Evolutionary conservation across 2,797 vertebrate genomes (phyloP), one percentile per base, ranked within the genome.

Genomic region (Ctenopoma kingsleyae): DNA sequence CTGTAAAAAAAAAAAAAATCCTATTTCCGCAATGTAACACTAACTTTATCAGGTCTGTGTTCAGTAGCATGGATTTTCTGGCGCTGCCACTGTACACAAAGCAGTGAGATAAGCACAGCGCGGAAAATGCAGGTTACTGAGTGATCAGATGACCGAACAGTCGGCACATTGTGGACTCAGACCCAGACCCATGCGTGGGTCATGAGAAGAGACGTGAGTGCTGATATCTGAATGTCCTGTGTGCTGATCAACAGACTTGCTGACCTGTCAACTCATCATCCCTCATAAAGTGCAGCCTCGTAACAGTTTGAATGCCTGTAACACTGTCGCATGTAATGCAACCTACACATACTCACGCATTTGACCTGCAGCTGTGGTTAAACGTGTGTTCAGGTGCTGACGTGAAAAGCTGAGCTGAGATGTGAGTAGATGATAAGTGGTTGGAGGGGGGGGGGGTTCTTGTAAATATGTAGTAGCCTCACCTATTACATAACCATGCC

Each of bases 121-220:
- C 38, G 67, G 9, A 51, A 52, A 78, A 65, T 4, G 47, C 76
- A 67, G 72, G 85, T 84, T 83, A 82, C 78, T 86, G 78, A 85
- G 19, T 85, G 83, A 89, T 82, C 84, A 3, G 66, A 25, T 56
- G 68, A 62, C 64, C 78, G 9, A 44, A 19, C 43, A 47, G 9
- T 3, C 19, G 9, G n/a, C 44, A 8, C 30, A 44, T 19, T 4
- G n/a, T 8, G n/a, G 43, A 44, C 43, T 19, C 43, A 19, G 43
- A 43, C 30, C 30, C 30, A 32, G 30, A 13, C 13, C 38, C 5
- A 16, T 16, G 38, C 11, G 38, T 40, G 38, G 40, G 36, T 38
- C 36, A 11, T 13, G 36, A 11, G 36, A 13, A 38, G 36, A 35
- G 32, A 35, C 32, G 32, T 35, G 32, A 38, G 9, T 38, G 36